Percentiles rank a stretch among this genome's conserved stretches.
These are phyloP conservation scores for Meriones unguiculatus DNA, from an alignment of 2,113 vertebrate species.

Conservation along the genomic window DNA sequence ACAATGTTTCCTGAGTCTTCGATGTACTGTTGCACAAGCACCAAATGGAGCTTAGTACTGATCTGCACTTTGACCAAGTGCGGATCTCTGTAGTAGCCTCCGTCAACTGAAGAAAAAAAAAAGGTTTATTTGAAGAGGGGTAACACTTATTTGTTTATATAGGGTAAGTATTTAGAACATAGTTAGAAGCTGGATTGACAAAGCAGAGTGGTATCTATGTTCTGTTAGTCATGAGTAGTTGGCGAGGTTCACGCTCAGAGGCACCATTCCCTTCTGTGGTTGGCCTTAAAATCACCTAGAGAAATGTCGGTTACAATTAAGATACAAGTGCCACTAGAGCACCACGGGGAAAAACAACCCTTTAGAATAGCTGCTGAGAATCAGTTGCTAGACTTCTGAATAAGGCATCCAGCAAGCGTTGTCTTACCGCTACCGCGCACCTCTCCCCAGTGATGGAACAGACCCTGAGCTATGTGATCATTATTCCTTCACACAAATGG, in stretches of 20 bases:
- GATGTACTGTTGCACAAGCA: neutral
- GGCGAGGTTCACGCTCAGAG: neutral
- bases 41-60: neutral
- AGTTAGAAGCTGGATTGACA: neutral
- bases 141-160: neutral
- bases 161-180: neutral
- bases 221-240: neutral
- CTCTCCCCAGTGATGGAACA: neutral
- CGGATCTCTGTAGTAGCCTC: neutral
- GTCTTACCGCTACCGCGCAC: neutral
- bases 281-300: neutral
- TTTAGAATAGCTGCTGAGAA: neutral
- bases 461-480: neutral
- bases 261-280: neutral
- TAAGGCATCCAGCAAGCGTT: neutral
- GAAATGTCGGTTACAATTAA: neutral
- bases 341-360: neutral
- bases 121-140: neutral
- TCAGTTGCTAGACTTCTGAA: neutral
- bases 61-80: neutral
- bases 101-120: neutral
- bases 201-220: neutral
- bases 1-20: neutral
- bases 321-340: neutral
- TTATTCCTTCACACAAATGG: neutral